Evolutionary conservation across 1,140 invertebrate species (phyloP).

Genomic region (Brachionus rotundiformis): DNA sequence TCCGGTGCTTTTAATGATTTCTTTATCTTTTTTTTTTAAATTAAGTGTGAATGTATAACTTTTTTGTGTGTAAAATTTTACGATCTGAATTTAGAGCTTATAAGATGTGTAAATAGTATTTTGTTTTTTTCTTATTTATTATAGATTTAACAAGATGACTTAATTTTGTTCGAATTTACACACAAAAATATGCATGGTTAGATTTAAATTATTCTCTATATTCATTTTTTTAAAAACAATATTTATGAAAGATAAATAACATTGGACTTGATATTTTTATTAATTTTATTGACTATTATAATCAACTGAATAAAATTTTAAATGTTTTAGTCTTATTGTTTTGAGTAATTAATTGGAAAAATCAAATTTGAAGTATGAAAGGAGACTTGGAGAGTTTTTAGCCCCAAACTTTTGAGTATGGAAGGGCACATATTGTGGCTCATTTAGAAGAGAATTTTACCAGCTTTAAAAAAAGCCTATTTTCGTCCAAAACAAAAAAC

Average conservation of each 20-base stretch:
- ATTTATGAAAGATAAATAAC: neutral
- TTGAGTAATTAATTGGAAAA: too few relatives aligned
- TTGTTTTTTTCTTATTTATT: slow-evolving; percentile 1
- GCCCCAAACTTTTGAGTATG: too few relatives aligned
- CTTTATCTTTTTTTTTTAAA: neutral
- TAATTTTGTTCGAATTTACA: neutral
- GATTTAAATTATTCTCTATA: neutral
- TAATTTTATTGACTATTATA: neutral
- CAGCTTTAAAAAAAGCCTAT: too few relatives aligned
- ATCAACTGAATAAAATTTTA: neutral
- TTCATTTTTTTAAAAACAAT: neutral
- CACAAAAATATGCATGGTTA: neutral
- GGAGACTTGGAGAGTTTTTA: too few relatives aligned
- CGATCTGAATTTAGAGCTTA: neutral
- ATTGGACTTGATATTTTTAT: neutral
- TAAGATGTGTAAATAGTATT: neutral
- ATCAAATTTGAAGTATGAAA: too few relatives aligned
- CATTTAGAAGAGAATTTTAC: too few relatives aligned
- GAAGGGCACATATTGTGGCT: too few relatives aligned
- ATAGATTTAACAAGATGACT: neutral
- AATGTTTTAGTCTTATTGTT: neutral
- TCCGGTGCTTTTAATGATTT: slow-evolving; percentile 36
- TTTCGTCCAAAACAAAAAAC: too few relatives aligned
- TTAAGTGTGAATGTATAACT: neutral
- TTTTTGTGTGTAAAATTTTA: neutral